Conservation (phyloP, 2,797 vertebrate genomes). For the Galagoides demidoff region DNA sequence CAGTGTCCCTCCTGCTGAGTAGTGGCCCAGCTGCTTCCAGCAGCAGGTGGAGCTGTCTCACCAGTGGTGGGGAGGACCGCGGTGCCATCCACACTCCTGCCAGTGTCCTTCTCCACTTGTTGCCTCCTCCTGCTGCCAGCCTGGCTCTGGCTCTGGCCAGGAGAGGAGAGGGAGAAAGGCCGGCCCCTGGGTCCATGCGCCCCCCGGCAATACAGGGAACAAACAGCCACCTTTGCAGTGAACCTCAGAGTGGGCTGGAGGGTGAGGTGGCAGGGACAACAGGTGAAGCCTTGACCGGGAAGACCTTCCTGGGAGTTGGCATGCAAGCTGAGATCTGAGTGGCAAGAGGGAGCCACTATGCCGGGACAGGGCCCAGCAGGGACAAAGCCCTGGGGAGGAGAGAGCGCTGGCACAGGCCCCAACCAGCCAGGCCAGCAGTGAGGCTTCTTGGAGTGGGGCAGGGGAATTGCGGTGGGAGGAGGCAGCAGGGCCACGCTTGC, state of each 20-base stretch:
- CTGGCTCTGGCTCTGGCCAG: accelerated
- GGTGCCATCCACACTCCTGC: accelerated
- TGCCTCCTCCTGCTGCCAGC: neutral
- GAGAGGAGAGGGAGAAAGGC: neutral
- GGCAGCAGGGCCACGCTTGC: accelerated
- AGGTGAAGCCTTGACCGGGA: neutral
- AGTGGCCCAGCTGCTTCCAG: accelerated
- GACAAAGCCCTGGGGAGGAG: neutral
- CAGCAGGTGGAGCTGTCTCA: neutral
- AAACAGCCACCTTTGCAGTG: accelerated
- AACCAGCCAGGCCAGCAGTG: neutral
- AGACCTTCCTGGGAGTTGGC: neutral
- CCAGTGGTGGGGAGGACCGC: accelerated
- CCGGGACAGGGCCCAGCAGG: neutral
- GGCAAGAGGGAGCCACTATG: neutral
- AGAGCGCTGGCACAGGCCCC: too few relatives aligned
- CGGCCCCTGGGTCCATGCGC: accelerated
- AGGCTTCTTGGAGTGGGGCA: accelerated
- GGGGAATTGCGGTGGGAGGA: accelerated
- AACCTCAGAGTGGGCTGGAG: neutral
- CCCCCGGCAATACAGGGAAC: accelerated
- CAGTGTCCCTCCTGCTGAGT: too few relatives aligned
- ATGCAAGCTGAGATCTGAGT: neutral
- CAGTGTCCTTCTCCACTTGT: accelerated
- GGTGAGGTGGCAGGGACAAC: accelerated